These are phyloP conservation scores for Eueremaeus valkanovi DNA, from an alignment of 2,888 invertebrate genomes.

Conservation along the genomic window DNA sequence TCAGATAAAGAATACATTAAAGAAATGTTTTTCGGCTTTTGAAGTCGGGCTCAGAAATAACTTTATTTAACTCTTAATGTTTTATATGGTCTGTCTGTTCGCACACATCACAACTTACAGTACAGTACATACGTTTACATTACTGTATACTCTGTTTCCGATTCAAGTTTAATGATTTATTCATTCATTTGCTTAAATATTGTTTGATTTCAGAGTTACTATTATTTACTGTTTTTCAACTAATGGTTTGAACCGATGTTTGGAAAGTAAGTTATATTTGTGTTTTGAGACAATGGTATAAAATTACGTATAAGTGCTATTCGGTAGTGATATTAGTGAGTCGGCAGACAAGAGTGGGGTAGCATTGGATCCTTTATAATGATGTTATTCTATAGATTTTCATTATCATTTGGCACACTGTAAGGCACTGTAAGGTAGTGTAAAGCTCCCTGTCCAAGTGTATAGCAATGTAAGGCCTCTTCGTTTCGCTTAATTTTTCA, in stretches of 20 bases:
- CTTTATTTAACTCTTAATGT: slow-evolving; percentile 16
- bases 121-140: not conserved
- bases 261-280: not conserved
- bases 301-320: not conserved
- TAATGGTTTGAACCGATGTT: not conserved
- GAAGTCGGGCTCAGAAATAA: not conserved
- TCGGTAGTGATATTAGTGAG: not conserved
- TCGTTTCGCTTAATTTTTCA: slow-evolving; percentile 32
- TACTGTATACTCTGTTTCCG: not conserved
- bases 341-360: slow-evolving; percentile 7
- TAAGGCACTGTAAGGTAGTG: no score
- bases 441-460: no score
- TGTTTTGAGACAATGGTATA: no score
- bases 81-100: no score
- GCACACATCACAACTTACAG: no score
- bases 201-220: not conserved
- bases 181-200: not conserved
- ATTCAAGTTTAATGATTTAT: not conserved
- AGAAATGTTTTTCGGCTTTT: not conserved
- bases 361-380: slow-evolving; percentile 9
- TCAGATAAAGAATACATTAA: not conserved
- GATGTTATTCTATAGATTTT: slow-evolving; percentile 31
- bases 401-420: slow-evolving; percentile 13
- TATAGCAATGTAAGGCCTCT: not conserved
- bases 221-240: not conserved